Evolutionary conservation across 2,113 vertebrate species (phyloP), one percentile per base, ranked within the genome.

Genomic region (Sapajus apella): DNA sequence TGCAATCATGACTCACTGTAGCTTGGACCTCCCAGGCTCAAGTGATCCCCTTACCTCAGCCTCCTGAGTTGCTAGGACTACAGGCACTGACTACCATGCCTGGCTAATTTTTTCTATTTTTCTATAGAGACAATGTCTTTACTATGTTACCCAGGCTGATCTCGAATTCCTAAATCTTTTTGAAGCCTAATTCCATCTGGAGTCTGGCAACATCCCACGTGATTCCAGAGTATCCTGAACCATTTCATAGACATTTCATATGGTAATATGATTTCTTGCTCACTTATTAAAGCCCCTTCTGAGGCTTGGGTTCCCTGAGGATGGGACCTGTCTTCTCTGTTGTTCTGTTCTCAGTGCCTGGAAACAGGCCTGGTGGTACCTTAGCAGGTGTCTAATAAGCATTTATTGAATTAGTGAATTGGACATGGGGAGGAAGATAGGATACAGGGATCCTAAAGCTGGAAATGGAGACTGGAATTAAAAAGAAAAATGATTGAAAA

Each of bases 401-500:
- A 27, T 32, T 85, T 61, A 11, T 77, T 13, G 32, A 73, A 58
- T 50, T 52, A 75, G 13, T 32, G 68, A 66, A 25, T 81, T 32
- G 8, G 52, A 35, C 5, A 1, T 77, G 37, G 32, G 17, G 27
- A 17, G 75, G 14, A 55, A 96, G 68, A 64, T 27, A n/a, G 55
- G 56, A 43, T n/a, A 5, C 20, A 56, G 9, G 3, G 40, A 43
- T 30, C 85, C n/a, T 21, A 30, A 50, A 88, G 43, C 43, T 30
- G 25, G 20, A 82, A 72, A 4, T 72, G 16, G 21, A 85, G 55
- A 40, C 27, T 30, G 21, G 8, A 70, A 47, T 81, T 64, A 21
- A 56, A 81, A 82, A 86, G 30, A 43, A 88, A 82, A 85, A 64
- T 37, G 56, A 85, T 56, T 25, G 10, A 50, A 88, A 45, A 86